Evolutionary conservation across 2,888 invertebrate genomes (phyloP), one percentile per base, ranked within the genome.

Genomic region (Epinotia nisella): DNA sequence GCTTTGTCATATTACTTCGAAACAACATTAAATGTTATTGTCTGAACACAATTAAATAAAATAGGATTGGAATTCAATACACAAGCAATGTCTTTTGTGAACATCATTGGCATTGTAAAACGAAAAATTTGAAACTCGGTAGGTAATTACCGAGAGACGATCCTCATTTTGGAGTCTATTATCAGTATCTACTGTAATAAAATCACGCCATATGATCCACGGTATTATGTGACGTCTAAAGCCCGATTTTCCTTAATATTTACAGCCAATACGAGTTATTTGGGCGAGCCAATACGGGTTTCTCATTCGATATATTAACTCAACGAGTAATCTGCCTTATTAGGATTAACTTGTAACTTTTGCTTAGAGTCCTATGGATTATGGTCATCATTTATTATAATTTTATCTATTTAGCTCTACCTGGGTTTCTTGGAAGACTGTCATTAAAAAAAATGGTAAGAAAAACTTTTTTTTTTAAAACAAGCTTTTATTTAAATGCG

Each of bases 1-100:
- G 10, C 11, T 29, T 53, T 66, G 61, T 74, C 53, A 65, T 75
- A 75, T 70, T 65, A 71, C 70, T 74, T 69, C 7, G n/a, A 21
- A 65, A 59, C 68, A 55, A 41, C 2, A 19, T 35, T 17, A n/a
- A n/a, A n/a, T n/a, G n/a, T n/a, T 24, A 24, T 39, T 41, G 19
- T 3, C 17, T n/a, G 39, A 68, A 60, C 51, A 3, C 15, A 51
- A 15, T 24, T 19, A 21, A 39, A 69, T 19, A n/a, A 39, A 69
- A 35, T 19, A 13, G 13, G 35, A 15, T 66, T 35, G 29, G 24
- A 15, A 55, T 41, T 59, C 19, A 41, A 62, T 35, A 56, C 45
- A 45, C 29, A 29, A 3, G 29, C 10, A 13, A 51, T 49, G 51
- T 59, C 35, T 39, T 69, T 60, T 65, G 49, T 58, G 29, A 49